Percentiles rank a stretch among this genome's conserved stretches.
These are phyloP conservation scores for Sus scrofa DNA, from an alignment of 2,113 vertebrate species.

Conservation along the genomic window T2T-Sscrofa CM000816.6:88018501-88019000, in stretches of 20 bases:
- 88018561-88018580: not conserved
- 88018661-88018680: not conserved
- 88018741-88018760: not conserved
- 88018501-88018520: not conserved
- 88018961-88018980: not conserved
- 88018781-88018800: not conserved
- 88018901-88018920: not conserved
- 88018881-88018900: not conserved
- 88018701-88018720: too few species aligned
- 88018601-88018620: not conserved
- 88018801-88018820: not conserved
- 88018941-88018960: not conserved
- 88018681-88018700: not conserved
- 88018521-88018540: not conserved
- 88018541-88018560: not conserved
- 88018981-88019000: not conserved
- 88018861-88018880: not conserved
- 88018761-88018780: not conserved
- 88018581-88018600: not conserved
- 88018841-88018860: not conserved
- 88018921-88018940: not conserved
- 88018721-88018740: not conserved
- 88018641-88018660: not conserved
- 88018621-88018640: not conserved
- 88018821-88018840: not conserved